Percentiles rank a stretch among this genome's conserved stretches.
These are phyloP conservation scores for Phallusia fumigata DNA, from an alignment of 23 tunicate genomes.

Conservation along the genomic window DNA sequence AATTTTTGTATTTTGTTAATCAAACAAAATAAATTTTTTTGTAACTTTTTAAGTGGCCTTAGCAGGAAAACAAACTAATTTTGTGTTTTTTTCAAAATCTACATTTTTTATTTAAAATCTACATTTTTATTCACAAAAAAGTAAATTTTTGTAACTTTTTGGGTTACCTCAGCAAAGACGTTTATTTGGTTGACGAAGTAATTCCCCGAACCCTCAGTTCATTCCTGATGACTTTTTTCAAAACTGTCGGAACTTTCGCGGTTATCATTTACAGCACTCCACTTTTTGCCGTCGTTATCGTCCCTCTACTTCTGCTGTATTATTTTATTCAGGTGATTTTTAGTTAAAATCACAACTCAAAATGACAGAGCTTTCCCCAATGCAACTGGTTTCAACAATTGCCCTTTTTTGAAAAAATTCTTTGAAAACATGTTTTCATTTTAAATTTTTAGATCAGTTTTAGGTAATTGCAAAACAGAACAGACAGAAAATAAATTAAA, in stretches of 20 bases:
- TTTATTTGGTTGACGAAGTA: conserved; percentile 77
- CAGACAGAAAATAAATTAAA: no score
- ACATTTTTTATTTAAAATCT: no score
- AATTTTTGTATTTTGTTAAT: no score
- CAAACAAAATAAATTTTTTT: no score
- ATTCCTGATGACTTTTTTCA: conserved; percentile 58
- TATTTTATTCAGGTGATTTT: conserved; percentile 68
- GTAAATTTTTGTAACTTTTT: background rate
- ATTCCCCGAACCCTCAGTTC: conserved; percentile 67
- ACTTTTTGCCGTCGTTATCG: conserved; percentile 62
- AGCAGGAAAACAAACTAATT: no score
- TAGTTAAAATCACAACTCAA: background rate
- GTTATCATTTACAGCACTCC: conserved; percentile 85
- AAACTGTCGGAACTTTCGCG: conserved; percentile 54
- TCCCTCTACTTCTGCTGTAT: conserved; percentile 64
- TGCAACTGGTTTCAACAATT: background rate
- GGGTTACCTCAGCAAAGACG: conserved; percentile 61
- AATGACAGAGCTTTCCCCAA: conserved; percentile 1
- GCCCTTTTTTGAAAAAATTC: background rate
- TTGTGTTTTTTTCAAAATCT: no score
- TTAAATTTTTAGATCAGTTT: no score
- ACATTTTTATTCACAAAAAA: no score
- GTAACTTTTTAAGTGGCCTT: no score
- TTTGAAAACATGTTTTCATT: no score
- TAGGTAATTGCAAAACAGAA: no score